Percentiles rank a stretch among this genome's conserved stretches.
Conservation (phyloP, 2,888 invertebrate genomes). For the Trypoxylon attenuatum region DNA sequence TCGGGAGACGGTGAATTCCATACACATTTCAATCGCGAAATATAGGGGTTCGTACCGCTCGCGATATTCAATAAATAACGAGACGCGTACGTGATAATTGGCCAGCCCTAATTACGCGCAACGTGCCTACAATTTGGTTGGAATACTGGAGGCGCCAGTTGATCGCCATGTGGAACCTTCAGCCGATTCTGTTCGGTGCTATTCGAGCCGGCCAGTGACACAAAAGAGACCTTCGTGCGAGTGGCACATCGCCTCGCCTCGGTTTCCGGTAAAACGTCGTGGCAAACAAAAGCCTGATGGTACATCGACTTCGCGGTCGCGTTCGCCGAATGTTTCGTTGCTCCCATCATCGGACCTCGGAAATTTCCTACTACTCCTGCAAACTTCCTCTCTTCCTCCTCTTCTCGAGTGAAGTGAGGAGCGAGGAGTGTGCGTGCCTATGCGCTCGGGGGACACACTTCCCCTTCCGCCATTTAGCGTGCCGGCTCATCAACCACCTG, state of each 20-base stretch:
- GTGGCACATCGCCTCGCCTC: slow-evolving; percentile 58
- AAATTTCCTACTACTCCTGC: slow-evolving; percentile 27
- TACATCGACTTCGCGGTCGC: slow-evolving; percentile 52
- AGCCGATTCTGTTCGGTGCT: slow-evolving; percentile 29
- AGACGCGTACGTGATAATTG: slow-evolving; percentile 66
- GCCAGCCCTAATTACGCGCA: slow-evolving; percentile 58
- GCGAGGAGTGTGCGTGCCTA: too few relatives aligned
- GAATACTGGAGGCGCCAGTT: slow-evolving; percentile 27
- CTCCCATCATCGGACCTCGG: slow-evolving; percentile 48
- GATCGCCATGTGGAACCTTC: slow-evolving; percentile 61
- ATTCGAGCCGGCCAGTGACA: slow-evolving; percentile 25
- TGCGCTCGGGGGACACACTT: slow-evolving; percentile 1
- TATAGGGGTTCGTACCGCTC: too few relatives aligned
- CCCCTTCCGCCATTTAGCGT: slow-evolving; percentile 31
- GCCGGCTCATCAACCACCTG: slow-evolving; percentile 59
- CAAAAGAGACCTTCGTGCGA: slow-evolving; percentile 52
- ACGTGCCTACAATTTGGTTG: slow-evolving; percentile 57
- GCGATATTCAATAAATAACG: slow-evolving; percentile 59
- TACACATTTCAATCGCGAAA: too few relatives aligned
- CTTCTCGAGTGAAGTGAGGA: too few relatives aligned
- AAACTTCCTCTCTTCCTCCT: slow-evolving; percentile 7
- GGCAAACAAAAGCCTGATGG: slow-evolving; percentile 59
- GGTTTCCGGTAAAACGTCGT: slow-evolving; percentile 66
- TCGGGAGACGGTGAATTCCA: too few relatives aligned
- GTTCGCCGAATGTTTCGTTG: slow-evolving; percentile 55